Conservation (phyloP, 2,797 vertebrate genomes). For the Parambassis ranga region DNA sequence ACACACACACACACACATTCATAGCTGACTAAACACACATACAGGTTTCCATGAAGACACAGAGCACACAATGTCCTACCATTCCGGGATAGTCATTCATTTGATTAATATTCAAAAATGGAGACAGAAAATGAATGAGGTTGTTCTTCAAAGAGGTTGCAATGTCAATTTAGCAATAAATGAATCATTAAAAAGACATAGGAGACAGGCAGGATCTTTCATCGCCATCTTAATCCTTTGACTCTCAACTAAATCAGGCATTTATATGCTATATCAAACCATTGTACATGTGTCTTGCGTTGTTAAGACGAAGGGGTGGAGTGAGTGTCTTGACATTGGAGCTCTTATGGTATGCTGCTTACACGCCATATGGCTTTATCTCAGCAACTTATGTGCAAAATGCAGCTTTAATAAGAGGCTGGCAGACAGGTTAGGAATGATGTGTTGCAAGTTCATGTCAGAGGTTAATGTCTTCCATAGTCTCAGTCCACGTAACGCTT, state of each 20-base stretch:
- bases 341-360: background rate
- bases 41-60: conserved; percentile 5
- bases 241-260: conserved; percentile 36
- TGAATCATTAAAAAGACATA: conserved; percentile 53
- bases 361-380: background rate
- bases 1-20: background rate
- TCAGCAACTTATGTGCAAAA: background rate
- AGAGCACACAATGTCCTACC: background rate
- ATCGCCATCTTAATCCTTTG: conserved; percentile 38
- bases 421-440: background rate
- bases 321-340: background rate
- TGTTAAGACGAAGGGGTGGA: conserved; percentile 4
- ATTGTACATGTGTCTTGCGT: conserved; percentile 4
- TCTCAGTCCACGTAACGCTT: background rate
- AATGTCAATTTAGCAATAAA: conserved; percentile 47
- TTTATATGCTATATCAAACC: conserved; percentile 21
- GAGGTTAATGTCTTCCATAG: background rate
- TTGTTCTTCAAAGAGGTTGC: conserved; percentile 46
- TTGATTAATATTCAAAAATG: conserved; percentile 57
- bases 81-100: conserved; percentile 38
- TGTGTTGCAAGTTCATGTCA: background rate
- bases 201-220: conserved; percentile 32
- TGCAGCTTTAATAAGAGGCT: conserved; percentile 4
- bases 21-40: conserved; percentile 17
- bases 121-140: conserved; percentile 49